phyloP scores from a whole-genome alignment of 1,140 invertebrate species.

The Drosophila athabasca region DNA sequence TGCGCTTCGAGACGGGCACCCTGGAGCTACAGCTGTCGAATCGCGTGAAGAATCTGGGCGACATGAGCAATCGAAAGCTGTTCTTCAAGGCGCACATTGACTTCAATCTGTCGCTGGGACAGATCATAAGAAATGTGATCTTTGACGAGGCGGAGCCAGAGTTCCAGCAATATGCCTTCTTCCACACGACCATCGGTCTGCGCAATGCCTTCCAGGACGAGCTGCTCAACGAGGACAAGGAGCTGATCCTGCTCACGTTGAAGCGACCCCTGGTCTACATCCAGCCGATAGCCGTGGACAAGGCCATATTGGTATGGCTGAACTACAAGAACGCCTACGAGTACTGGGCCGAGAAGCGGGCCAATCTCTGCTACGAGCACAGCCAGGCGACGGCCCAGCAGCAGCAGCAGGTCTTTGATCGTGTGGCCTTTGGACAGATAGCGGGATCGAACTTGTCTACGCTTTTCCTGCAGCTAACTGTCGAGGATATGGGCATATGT shows the following conservation, averaged over 20 bases:
- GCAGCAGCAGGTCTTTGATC: conserved; percentile 86
- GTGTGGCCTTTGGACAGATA: conserved; percentile 90
- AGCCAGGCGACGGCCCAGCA: conserved; percentile 85
- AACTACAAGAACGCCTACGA: conserved; percentile 99
- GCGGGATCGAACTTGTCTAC: conserved; percentile 92
- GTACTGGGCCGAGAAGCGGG: conserved; percentile 98
- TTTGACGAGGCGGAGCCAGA: conserved; percentile 98
- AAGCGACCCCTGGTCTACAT: conserved; percentile 96
- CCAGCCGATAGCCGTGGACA: conserved; percentile 97
- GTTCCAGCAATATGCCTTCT: conserved; percentile 98
- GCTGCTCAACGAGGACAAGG: conserved; percentile 95
- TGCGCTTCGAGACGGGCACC: conserved; percentile 95
- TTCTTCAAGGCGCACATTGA: conserved; percentile 97
- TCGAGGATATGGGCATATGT: conserved; percentile 98
- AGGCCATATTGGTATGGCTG: conserved; percentile 98
- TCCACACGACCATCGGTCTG: conserved; percentile 95
- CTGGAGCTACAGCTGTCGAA: conserved; percentile 97
- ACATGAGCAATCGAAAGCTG: conserved; percentile 89
- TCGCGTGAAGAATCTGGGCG: conserved; percentile 94
- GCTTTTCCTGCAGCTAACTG: conserved; percentile 96
- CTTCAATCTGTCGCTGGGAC: conserved; percentile 96
- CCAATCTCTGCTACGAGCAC: conserved; percentile 93
- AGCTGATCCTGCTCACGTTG: conserved; percentile 95
- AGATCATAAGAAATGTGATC: conserved; percentile 95
- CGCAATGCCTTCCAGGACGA: conserved; percentile 95